Percentiles rank a stretch among this genome's conserved stretches.
phyloP scores from a whole-genome alignment of 2,797 vertebrate species.

The Merluccius polli region DNA sequence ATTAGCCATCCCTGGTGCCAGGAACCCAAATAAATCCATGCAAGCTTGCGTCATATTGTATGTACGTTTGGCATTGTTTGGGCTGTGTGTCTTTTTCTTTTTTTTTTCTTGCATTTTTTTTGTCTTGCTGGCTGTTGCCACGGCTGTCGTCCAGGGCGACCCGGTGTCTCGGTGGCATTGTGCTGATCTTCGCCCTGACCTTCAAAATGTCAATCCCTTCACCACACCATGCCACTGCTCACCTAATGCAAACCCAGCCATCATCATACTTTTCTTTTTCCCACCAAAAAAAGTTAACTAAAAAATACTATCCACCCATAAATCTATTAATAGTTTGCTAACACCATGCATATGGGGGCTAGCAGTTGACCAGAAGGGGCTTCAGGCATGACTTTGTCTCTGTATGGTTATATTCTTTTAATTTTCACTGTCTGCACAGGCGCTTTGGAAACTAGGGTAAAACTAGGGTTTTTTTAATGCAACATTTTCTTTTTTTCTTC shows the following conservation, averaged over 20 bases:
- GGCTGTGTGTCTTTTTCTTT: not conserved
- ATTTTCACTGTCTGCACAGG: not conserved
- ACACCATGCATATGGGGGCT: not conserved
- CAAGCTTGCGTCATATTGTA: not conserved
- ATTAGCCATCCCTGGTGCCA: not conserved
- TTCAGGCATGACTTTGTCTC: not conserved
- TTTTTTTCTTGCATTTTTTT: not conserved
- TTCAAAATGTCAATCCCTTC: not conserved
- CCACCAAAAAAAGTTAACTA: not conserved
- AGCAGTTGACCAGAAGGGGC: too few relatives aligned
- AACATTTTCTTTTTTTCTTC: not conserved
- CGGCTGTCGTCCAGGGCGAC: not conserved
- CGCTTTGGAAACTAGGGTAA: not conserved
- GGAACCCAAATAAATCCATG: not conserved
- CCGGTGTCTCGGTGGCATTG: not conserved
- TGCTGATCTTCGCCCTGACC: not conserved
- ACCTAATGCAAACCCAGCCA: not conserved
- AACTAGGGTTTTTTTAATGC: not conserved
- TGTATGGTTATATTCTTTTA: not conserved
- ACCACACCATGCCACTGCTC: not conserved
- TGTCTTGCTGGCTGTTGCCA: not conserved
- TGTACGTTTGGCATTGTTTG: not conserved
- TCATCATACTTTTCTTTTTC: not conserved
- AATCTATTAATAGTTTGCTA: not conserved
- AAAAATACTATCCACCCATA: not conserved